Base-by-base conservation (phyloP, 2,113 vertebrate genomes). In the Perca fluviatilis region DNA sequence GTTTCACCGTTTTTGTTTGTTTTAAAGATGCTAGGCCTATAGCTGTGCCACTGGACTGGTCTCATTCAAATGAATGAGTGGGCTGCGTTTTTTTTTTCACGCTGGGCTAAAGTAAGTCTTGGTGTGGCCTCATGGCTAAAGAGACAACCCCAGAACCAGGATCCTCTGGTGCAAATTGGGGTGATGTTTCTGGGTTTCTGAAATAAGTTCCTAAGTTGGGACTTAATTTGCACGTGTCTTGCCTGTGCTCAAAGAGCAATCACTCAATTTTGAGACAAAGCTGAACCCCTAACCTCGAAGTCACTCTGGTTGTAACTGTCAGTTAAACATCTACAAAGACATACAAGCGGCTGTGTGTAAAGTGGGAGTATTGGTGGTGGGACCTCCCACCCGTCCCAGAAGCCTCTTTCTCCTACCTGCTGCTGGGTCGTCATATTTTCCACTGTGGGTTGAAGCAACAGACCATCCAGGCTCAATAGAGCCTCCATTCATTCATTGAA, bases 401-500 rank as follows among this genome's bases (percentile, higher is more conserved):
- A 87, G 87, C 68, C 76, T 80, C 89, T 76, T 69, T 87, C 86
- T 87, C 83, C 82, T 90, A 91, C 93, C 88, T 92, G 88, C 85
- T 79, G 78, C 78, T 53, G 75, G 80, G 69, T 60, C 21, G 40
- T 93, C 91, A 93, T 88, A 93, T 85, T 95, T 95, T 95, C 94
- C 94, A 89, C 85, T 40, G 88, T 91, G 88, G 89, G 90, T 70
- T 73, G 83, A 76, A 82, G 92, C 88, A 82, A 60, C 86, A 69
- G 87, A 87, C 54, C 62, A 51, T 88, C 83, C 71, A n/a, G 74
- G 49, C 86, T 86, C 85, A 89, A 95, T 91, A 95, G 92, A 91
- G 90, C 87, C 67, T 82, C 77, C 89, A 93, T 94, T 95, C 93
- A 95, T 93, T 79, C 81, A 83, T 53, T 47, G 71, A 63, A 74